Base-by-base conservation (phyloP, 2,888 invertebrate species). In the Oxycera nigricornis region DNA sequence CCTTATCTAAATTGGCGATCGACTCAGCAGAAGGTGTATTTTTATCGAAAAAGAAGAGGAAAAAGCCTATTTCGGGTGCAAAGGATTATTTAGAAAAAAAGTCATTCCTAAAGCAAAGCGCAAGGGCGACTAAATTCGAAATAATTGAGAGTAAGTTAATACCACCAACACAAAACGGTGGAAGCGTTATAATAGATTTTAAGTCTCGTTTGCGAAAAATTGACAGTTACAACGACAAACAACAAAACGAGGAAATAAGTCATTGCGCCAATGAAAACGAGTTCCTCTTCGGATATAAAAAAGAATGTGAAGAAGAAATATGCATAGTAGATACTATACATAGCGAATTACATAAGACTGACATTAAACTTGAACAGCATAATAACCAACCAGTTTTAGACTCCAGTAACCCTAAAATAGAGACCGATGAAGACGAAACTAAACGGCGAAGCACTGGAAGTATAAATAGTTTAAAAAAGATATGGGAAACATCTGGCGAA, bases 371-470 rank as follows among this genome's bases (percentile, higher is more conserved):
- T 81, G 87, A 79, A n/a, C 81, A 82, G 73, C 86, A 86, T 68
- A 85, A 84, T 74, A 86, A 86, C 78, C 81, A 86, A 62, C 86
- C 87, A 79, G 87, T 78, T 76, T 41, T 77, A 20, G 84, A 84
- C 76, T 83, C 83, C 6, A 85, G 87, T 77, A 77, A 77, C 39
- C 77, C 83, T 65, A 84, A 84, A 79, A 81, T 83, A 31, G 90
- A 88, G 7, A 67, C 76, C 1, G 78, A 76, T 61, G 93, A 92
- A 68, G 90, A 90, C 17, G 94, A 94, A 70, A 94, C 94, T 82
- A 96, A 95, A 83, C 89, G 96, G 14, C 92, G 94, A 78, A 95
- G 95, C 84, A 95, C 95, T 65, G 96, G 96, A 77, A 95, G 95
- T 86, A 96, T 96, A 81, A 95, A 92, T 83, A 96, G 94, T 84